Percentiles rank a stretch among this genome's conserved stretches.
phyloP scores from a whole-genome alignment of 92 coral and sea anemone species.

The Zoanthus sansibaricus region DNA sequence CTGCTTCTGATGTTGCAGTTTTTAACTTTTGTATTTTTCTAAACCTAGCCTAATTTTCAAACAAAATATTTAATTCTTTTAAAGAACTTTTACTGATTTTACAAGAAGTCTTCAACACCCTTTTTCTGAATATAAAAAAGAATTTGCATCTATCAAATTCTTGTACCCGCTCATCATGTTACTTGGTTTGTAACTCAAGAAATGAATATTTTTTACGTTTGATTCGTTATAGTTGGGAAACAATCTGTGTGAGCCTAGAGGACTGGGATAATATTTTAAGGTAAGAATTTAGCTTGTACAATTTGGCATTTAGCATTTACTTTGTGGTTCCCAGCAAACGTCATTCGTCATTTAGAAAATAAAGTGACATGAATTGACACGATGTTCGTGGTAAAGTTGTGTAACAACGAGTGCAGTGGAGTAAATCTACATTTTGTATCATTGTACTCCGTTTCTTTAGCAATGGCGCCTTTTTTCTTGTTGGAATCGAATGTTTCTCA shows the following conservation, averaged over 20 bases:
- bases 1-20: neutral
- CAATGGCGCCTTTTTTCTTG: neutral
- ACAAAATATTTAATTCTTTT: neutral
- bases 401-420: neutral
- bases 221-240: constrained; percentile 81
- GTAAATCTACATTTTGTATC: neutral
- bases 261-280: constrained; percentile 88
- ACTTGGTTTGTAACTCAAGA: constrained; percentile 23
- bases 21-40: neutral
- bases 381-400: neutral
- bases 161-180: constrained; percentile 32
- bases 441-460: neutral
- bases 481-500: neutral
- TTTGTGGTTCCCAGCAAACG: neutral
- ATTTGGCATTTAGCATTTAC: neutral
- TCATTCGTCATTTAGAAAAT: neutral
- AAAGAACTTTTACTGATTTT: neutral
- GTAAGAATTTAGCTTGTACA: constrained; percentile 45
- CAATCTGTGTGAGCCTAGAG: constrained; percentile 71
- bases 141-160: constrained; percentile 18
- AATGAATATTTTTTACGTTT: constrained; percentile 32
- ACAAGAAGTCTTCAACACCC: neutral
- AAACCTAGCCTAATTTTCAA: neutral
- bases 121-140: neutral
- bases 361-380: constrained; percentile 18